Base-by-base conservation (phyloP, 2,888 invertebrate genomes). In the Ectemnius continuus region DNA sequence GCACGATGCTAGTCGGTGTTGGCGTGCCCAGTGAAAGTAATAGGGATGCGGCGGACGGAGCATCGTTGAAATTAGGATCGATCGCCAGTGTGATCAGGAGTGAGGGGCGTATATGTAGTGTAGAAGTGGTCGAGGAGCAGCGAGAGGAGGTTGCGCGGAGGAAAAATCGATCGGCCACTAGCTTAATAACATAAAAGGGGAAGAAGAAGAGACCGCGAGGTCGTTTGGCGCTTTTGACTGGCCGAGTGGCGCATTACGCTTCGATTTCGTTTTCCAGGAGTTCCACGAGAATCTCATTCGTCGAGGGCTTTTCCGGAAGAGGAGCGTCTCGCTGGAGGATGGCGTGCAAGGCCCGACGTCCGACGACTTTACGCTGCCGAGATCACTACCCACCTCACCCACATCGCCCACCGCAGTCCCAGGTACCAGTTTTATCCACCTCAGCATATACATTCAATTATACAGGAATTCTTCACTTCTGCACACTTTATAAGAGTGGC, bases 201-300 rank as follows among this genome's bases (percentile, higher is more conserved):
- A 14, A 52, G 16, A 52, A 52, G 16, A 52, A 52, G 52, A 14
- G 52, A 52, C 8, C 52, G 52, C 52, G 52, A 16, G 16, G n/a
- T 14, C 16, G 14, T 16, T 52, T 13, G 52, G 16, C 16, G 52
- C 52, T 52, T 36, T 36, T 52, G 16, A 52, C 52, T 6, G 16
- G 52, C 14, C 36, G 36, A 36, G 52, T 52, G 52, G 16, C 52
- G 67, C 26, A 45, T 61, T 70, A 36, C 63, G 65, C 28, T 58
- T 61, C 63, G 14, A 74, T 59, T 45, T 76, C 57, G 47, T 73
- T 80, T 16, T 52, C 28, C 64, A 96, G 92, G 96, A 95, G 90
- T 96, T 96, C 91, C 96, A 96, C 91, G 96, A 96, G 92, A 95
- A 95, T 91, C 93, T 95, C 87, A 94, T 96, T 90, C 95, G 94